Base-by-base conservation (phyloP, 53 echinoderm and acorn worm genomes). In the Holothuria leucospilota region DNA sequence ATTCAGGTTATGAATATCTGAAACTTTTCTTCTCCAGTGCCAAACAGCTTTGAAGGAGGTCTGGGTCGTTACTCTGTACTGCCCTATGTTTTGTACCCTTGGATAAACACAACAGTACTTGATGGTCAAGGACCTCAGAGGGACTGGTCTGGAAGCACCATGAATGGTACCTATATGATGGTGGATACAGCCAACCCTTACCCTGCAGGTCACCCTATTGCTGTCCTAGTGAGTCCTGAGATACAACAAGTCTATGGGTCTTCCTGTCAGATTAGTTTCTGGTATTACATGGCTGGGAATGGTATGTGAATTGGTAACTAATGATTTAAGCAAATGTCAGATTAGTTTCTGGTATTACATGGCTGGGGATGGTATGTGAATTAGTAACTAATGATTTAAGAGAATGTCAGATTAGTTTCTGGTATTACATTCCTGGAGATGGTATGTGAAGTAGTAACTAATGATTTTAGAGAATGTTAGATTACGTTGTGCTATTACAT, bases 291-390 rank as follows among this genome's bases (percentile, higher is more conserved):
- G 8, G 69, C 73, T 64, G 89, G 89, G 0, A 21, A 84, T n/a
- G 71, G 89, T 89, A 49, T 84, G 84, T 71, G 14, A 24, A 46
- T 46, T 46, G 6, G 46, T 46, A 46, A 46, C 46, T 46, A 7
- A 46, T 46, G 3, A 46, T 46, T 46, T 46, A 11, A 5, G 8
- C 1, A 11, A 46, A 0, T 9, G 46, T 46, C 8, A 46, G 46
- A 46, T 46, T 13, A 71, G 29, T 34, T 71, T 71, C 40, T 71
- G 72, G 72, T 89, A 84, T 40, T 59, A 71, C 25, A 26, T 89
- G 8, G 69, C 73, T 64, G 89, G 89, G 0, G 29, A 84, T n/a
- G 71, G 89, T 89, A 49, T 84, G 84, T 71, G 14, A 24, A 46
- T 46, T 46, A 46, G 46, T 46, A 46, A 46, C 46, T 46, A 7